Evolutionary conservation across 2,888 invertebrate species (phyloP), one percentile per base, ranked within the genome.

Genomic region (Caradrina kadenii): DNA sequence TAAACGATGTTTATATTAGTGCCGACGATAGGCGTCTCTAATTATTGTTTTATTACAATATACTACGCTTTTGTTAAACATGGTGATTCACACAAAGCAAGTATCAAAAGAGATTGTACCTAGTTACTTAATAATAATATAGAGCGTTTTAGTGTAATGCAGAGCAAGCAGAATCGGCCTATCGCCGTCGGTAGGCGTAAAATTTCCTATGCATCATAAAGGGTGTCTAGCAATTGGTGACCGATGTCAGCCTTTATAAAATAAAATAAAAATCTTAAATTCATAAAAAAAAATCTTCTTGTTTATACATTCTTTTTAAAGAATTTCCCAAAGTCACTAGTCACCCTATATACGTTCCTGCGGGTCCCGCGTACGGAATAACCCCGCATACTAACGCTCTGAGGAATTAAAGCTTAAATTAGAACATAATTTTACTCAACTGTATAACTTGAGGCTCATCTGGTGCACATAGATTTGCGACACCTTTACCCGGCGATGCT

Each of bases 371-470:
- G 35, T 35, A 8, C 35, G 8, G 35, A 8, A 8, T 35, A 35
- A 42, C 21, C 31, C 10, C 13, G 10, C 52, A 15, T 54, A n/a
- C 53, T 45, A 54, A 21, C 35, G 11, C 42, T 10, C 4, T 3
- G 13, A 13, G 10, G n/a, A 45, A 48, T 53, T 60, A 15, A 69
- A 53, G 13, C 39, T 39, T 11, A 39, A 2, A 39, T 39, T 11
- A 45, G 17, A 42, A 53, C 8, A 50, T 48, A 67, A 63, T 88
- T 52, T 26, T 66, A 84, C 94, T 92, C 84, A 90, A 98, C 98
- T 98, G 98, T 84, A 98, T 98, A 84, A 98, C 97, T 91, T 97
- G 96, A 22, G 96, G 96, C 83, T 97, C 97, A 83, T 98, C 97
- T 88, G 88, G 96, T 86, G 88, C 96, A 93, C 87, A 97, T 92